Evolutionary conservation across 2,797 vertebrate genomes (phyloP).

Genomic region (Agapornis canus): DNA sequence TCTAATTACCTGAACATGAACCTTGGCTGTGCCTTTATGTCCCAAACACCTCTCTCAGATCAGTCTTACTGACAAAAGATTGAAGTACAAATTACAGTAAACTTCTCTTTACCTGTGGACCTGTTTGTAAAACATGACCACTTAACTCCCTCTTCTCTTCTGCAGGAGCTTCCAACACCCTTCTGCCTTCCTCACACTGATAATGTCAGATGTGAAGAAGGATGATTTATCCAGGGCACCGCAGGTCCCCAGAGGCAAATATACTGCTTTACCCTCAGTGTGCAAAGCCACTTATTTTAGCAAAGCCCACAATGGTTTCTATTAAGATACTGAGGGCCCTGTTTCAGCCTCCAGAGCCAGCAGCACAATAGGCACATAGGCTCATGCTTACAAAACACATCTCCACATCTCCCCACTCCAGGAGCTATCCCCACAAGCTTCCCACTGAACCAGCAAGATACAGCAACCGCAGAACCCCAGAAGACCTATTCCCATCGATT

Average conservation of each 20-base stretch:
- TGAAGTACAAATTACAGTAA: background rate
- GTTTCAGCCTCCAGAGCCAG: background rate
- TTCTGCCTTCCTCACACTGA: background rate
- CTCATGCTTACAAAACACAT: background rate
- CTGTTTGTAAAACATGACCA: accelerated
- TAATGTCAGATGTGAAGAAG: accelerated
- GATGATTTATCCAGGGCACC: background rate
- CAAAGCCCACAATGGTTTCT: background rate
- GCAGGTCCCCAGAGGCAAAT: background rate
- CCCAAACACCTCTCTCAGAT: background rate
- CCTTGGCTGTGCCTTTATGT: background rate
- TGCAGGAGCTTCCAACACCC: background rate
- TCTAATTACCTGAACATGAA: background rate
- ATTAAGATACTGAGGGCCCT: background rate
- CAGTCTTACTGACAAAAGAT: accelerated
- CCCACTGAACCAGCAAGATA: background rate
- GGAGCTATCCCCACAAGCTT: background rate
- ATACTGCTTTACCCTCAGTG: accelerated
- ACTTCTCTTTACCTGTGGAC: background rate
- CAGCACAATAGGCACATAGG: accelerated
- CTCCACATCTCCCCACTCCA: background rate
- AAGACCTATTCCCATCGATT: background rate
- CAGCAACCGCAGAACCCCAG: background rate
- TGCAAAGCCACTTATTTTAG: background rate
- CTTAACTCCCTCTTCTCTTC: background rate